Percentiles rank a stretch among this genome's conserved stretches.
phyloP scores from a whole-genome alignment of 1,140 invertebrate species.

The Medauroidea extradentata region DNA sequence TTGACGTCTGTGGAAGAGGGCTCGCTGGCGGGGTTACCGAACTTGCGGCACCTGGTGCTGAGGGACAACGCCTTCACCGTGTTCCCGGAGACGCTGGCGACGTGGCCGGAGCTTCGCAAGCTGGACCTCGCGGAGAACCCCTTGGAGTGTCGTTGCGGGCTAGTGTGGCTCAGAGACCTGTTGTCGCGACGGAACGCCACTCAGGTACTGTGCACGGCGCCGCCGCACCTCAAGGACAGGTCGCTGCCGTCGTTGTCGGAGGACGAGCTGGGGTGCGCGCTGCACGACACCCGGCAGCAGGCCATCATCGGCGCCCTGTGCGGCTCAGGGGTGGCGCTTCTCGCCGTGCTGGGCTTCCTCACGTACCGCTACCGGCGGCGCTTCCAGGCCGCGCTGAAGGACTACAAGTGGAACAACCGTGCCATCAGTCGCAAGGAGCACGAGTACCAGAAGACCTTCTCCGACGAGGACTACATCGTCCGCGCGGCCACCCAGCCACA shows the following conservation, averaged over 20 bases:
- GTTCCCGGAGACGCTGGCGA: slow-evolving; percentile 67
- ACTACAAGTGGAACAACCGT: slow-evolving; percentile 76
- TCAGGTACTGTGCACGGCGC: slow-evolving; percentile 68
- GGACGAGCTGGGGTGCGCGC: slow-evolving; percentile 75
- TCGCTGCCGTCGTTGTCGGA: slow-evolving; percentile 61
- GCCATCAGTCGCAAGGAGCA: slow-evolving; percentile 73
- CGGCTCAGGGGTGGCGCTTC: slow-evolving; percentile 59
- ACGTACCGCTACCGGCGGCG: slow-evolving; percentile 69
- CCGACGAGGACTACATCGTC: slow-evolving; percentile 76
- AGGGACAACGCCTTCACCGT: slow-evolving; percentile 72
- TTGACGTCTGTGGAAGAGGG: slow-evolving; percentile 66
- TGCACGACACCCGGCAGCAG: slow-evolving; percentile 68
- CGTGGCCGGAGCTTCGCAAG: slow-evolving; percentile 70
- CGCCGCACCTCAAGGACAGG: slow-evolving; percentile 62
- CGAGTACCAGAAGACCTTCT: slow-evolving; percentile 83
- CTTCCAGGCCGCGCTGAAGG: slow-evolving; percentile 72
- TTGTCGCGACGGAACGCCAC: slow-evolving; percentile 63
- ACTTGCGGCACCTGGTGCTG: slow-evolving; percentile 66
- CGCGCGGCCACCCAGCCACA: slow-evolving; percentile 47
- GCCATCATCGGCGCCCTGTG: slow-evolving; percentile 70
- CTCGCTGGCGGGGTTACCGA: slow-evolving; percentile 69
- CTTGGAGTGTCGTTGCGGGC: slow-evolving; percentile 71
- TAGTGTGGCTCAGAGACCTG: slow-evolving; percentile 76
- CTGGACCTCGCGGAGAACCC: slow-evolving; percentile 80
- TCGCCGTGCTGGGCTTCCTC: slow-evolving; percentile 63